Base-by-base conservation (phyloP, 2,888 invertebrate genomes). In the Napeogenes inachia region DNA sequence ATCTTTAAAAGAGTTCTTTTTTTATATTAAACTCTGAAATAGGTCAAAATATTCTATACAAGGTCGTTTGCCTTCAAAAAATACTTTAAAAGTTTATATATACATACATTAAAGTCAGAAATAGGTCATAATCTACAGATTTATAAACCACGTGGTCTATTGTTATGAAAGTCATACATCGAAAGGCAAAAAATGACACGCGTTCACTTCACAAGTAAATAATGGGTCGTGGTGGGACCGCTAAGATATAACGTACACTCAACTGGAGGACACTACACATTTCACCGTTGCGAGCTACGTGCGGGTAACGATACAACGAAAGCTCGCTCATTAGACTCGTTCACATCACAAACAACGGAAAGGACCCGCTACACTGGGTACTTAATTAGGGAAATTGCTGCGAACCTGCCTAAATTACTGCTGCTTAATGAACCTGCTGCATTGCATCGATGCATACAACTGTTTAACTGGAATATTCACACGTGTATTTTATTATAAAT, bases 331-430 rank as follows among this genome's bases (percentile, higher is more conserved):
- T 77, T 76, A 77, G 72, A 70, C 59, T 71, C 65, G 72, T 66
- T 76, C 75, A 76, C 77, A 79, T 79, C 74, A 74, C 77, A 77
- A 82, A 79, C 75, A 74, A 73, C 68, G 72, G 70, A 73, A 71
- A 69, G 70, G 66, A 65, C 63, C 68, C 75, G 71, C 76, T 74
- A 21, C 77, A 71, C 69, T 75, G 80, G 74, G 73, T 82, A 78
- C 81, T 82, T 86, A 85, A 87, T 87, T 87, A 87, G 83, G 78
- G 80, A 86, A 85, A 87, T 84, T 81, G 82, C 75, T 75, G 72
- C 76, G 73, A 76, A 81, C 79, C 78, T 78, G 79, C 75, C 79
- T 79, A 78, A 80, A 80, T 78, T 73, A 75, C 73, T 66, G 65
- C 64, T 56, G 65, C 64, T 56, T 69, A 71, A 70, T 67, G 67